Evolutionary conservation across 2,797 vertebrate genomes (phyloP).

Genomic region (Hippopotamyrus pictus): DNA sequence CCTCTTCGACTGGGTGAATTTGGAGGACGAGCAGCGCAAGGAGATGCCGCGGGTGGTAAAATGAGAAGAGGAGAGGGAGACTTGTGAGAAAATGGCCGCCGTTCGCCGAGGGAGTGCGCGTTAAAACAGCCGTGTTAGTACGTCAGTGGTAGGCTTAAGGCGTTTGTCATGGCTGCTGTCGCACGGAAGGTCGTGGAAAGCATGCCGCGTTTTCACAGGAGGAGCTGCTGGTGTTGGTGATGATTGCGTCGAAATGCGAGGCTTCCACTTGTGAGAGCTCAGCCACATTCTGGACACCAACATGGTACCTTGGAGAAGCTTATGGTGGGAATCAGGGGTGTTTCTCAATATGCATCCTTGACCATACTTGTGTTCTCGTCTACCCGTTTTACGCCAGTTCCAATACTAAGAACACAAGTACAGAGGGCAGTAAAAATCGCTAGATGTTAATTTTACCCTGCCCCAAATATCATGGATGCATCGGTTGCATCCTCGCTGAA

Average conservation of each 20-base stretch:
- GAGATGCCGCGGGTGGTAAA: neutral
- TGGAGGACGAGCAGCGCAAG: neutral
- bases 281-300: neutral
- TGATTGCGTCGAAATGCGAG: neutral
- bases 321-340: neutral
- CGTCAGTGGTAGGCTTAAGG: neutral
- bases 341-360: neutral
- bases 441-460: neutral
- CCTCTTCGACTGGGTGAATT: neutral
- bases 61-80: neutral
- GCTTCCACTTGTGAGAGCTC: neutral
- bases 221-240: neutral
- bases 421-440: neutral
- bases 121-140: neutral
- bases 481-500: neutral
- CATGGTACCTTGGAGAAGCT: neutral
- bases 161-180: neutral
- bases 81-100: neutral
- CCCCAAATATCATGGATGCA: neutral
- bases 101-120: neutral
- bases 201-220: neutral
- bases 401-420: neutral
- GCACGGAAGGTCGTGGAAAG: neutral
- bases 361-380: neutral
- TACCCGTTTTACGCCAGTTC: neutral